Conservation (phyloP, 2,888 invertebrate species). For the Coleophora deauratella region DNA sequence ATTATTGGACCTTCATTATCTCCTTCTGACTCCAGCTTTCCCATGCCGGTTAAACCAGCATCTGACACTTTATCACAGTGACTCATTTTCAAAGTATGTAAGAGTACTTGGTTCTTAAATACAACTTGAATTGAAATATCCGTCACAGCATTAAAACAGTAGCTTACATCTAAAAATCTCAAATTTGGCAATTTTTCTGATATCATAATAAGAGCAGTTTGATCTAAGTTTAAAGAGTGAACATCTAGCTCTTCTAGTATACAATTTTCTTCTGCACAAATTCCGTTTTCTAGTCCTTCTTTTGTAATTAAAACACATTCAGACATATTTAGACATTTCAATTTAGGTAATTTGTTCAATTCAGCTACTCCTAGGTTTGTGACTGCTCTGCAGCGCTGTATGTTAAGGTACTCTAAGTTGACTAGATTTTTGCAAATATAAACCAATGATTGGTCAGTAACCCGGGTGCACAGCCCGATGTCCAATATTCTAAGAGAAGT, state of each 20-base stretch:
- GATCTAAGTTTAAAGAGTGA: conserved; percentile 75
- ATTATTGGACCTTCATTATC: conserved; percentile 44
- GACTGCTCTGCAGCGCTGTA: conserved; percentile 77
- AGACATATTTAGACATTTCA: conserved; percentile 78
- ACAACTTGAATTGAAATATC: conserved; percentile 80
- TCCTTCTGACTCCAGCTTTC: conserved; percentile 48
- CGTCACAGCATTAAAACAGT: conserved; percentile 81
- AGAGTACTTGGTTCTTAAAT: conserved; percentile 74
- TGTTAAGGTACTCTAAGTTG: conserved; percentile 74
- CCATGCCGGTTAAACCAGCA: conserved; percentile 80
- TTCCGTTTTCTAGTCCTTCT: conserved; percentile 74
- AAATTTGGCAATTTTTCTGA: conserved; percentile 75
- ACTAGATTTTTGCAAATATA: conserved; percentile 74
- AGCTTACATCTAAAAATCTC: conserved; percentile 76
- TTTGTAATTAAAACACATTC: conserved; percentile 78
- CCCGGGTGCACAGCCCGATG: conserved; percentile 76
- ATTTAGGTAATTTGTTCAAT: conserved; percentile 66
- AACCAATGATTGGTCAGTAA: conserved; percentile 77
- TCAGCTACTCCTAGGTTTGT: conserved; percentile 76
- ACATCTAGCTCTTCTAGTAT: conserved; percentile 70
- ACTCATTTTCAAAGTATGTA: conserved; percentile 76
- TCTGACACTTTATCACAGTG: conserved; percentile 81
- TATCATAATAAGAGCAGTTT: conserved; percentile 75
- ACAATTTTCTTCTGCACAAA: conserved; percentile 67
- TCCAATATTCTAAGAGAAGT: conserved; percentile 72